phyloP scores from a whole-genome alignment of 2,113 vertebrate species.

The Cynopterus brachyotis region DNA sequence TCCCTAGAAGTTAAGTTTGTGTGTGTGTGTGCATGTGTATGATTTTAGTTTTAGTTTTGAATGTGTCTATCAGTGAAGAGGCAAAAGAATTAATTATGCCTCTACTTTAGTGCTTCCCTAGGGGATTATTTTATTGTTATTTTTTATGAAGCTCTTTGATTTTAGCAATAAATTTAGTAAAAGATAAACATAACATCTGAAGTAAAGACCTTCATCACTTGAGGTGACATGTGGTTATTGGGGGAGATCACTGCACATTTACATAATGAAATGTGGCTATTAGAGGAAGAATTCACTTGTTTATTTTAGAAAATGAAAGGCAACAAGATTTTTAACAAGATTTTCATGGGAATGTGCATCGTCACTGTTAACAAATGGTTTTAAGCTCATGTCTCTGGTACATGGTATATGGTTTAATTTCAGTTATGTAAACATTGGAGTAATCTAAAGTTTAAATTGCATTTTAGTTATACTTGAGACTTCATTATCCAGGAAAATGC shows the following conservation, averaged over 20 bases:
- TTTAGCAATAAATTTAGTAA: neutral
- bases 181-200: neutral
- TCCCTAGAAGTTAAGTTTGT: neutral
- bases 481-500: neutral
- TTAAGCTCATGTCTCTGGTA: neutral
- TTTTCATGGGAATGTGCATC: neutral
- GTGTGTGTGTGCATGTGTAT: neutral
- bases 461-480: slow-evolving; percentile 9
- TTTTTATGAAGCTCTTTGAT: neutral
- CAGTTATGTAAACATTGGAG: neutral
- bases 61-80: neutral
- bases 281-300: neutral
- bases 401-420: neutral
- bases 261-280: neutral
- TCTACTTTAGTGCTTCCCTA: neutral
- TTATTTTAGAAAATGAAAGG: slow-evolving; percentile 45
- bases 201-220: neutral
- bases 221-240: neutral
- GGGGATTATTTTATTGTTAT: neutral
- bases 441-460: slow-evolving; percentile 43
- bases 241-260: neutral
- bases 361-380: slow-evolving; percentile 2
- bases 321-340: neutral
- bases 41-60: neutral
- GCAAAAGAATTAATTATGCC: neutral